phyloP scores from a whole-genome alignment of 2,113 vertebrate species.

The Xenopus laevis region DNA sequence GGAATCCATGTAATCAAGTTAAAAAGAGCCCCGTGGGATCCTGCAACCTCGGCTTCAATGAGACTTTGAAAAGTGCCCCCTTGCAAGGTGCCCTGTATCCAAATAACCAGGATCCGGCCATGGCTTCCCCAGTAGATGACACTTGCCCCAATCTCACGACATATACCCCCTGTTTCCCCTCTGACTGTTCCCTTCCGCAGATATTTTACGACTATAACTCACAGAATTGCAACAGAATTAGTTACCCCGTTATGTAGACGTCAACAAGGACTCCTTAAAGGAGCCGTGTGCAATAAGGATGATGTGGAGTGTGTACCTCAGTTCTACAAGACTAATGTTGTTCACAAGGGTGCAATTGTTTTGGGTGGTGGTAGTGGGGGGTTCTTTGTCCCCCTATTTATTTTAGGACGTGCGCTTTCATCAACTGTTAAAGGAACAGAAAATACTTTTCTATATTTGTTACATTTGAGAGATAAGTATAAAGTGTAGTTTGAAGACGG shows the following conservation, averaged over 20 bases:
- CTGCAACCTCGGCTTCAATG: slow-evolving; percentile 49
- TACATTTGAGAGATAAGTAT: too few species aligned
- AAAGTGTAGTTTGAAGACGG: too few species aligned
- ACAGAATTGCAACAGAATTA: slow-evolving; percentile 65
- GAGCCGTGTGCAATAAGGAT: not conserved
- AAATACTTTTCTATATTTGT: too few species aligned
- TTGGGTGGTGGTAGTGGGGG: too few species aligned
- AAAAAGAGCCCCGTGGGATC: slow-evolving; percentile 62
- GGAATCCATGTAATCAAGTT: slow-evolving; percentile 65
- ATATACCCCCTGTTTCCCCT: slow-evolving; percentile 79
- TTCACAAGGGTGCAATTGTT: too few species aligned
- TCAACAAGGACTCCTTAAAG: not conserved
- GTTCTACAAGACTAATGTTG: too few species aligned
- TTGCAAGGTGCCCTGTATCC: slow-evolving; percentile 63
- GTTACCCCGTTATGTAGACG: slow-evolving; percentile 73
- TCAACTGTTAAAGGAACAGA: too few species aligned
- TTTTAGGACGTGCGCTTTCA: too few species aligned
- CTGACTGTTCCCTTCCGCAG: slow-evolving; percentile 77
- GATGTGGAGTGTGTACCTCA: too few species aligned
- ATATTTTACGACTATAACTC: slow-evolving; percentile 74
- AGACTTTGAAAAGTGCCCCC: slow-evolving; percentile 59
- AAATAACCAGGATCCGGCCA: slow-evolving; percentile 55
- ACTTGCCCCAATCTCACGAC: slow-evolving; percentile 63
- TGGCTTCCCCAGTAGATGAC: slow-evolving; percentile 61
- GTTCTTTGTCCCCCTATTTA: too few species aligned